phyloP scores from a whole-genome alignment of 1,140 invertebrate species.

The Drosophila kepulauana region DNA sequence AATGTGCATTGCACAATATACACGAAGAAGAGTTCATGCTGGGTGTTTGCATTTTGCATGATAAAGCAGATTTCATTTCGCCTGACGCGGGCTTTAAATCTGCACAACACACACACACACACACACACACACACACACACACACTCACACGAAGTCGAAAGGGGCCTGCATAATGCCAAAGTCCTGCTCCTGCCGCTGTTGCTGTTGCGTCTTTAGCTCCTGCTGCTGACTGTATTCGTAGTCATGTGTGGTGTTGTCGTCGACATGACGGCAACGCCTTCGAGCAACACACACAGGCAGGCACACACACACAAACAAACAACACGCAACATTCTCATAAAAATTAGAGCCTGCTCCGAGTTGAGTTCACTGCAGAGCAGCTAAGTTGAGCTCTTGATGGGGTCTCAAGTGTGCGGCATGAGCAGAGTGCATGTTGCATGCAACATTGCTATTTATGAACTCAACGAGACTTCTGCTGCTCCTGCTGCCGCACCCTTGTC shows the following conservation, averaged over 20 bases:
- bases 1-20: constrained; percentile 27
- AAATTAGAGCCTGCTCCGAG: constrained; percentile 68
- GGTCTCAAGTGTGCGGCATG: constrained; percentile 40
- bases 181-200: constrained; percentile 5
- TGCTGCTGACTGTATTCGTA: constrained; percentile 20
- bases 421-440: constrained; percentile 70
- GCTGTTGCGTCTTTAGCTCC: constrained; percentile 13
- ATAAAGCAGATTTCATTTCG: constrained; percentile 47
- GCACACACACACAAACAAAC: constrained; percentile 42
- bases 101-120: constrained; percentile 14
- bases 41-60: constrained; percentile 44
- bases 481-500: constrained; percentile 21
- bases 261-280: constrained; percentile 63
- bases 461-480: constrained; percentile 43
- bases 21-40: constrained; percentile 15
- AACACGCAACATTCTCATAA: constrained; percentile 78
- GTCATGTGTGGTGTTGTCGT: constrained; percentile 37
- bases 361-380: constrained; percentile 24
- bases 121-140: background rate
- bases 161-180: constrained; percentile 30
- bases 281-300: constrained; percentile 14
- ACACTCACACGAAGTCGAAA: background rate
- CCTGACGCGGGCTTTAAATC: constrained; percentile 29
- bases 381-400: constrained; percentile 21
- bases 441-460: constrained; percentile 82